A percentile compares a stretch with the other conserved stretches of the same genome.
Evolutionary conservation across 1,140 invertebrate species (phyloP).

Genomic region (Papilio helenus): DNA sequence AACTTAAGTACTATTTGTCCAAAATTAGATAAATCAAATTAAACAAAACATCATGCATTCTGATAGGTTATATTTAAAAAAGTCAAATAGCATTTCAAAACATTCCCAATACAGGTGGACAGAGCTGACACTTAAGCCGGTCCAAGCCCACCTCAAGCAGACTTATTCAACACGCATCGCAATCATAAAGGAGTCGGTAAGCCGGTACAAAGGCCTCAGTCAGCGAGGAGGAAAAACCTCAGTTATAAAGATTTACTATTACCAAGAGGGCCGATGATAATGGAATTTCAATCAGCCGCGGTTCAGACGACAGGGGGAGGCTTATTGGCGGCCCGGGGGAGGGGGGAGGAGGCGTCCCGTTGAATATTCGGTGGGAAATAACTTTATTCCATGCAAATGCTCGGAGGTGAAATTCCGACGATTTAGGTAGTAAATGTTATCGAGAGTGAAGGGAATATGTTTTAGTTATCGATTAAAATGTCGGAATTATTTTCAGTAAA

Average conservation of each 20-base stretch:
- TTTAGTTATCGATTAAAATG: neutral
- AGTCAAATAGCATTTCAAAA: no score
- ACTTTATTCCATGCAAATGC: constrained; percentile 38
- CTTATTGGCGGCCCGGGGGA: neutral
- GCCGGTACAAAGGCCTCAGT: constrained; percentile 60
- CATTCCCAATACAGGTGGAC: neutral
- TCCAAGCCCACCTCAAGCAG: constrained; percentile 42
- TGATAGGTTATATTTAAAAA: no score
- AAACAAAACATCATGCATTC: no score
- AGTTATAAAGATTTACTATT: constrained; percentile 58
- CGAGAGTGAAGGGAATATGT: neutral
- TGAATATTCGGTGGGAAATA: constrained; percentile 37
- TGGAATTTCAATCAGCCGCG: constrained; percentile 77
- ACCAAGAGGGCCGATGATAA: constrained; percentile 69
- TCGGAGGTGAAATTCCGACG: constrained; percentile 25
- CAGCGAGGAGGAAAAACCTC: constrained; percentile 62
- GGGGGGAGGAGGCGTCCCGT: neutral
- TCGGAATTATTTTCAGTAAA: neutral
- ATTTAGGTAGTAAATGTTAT: constrained; percentile 27
- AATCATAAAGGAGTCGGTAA: constrained; percentile 54
- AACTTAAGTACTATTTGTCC: no score
- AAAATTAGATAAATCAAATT: no score
- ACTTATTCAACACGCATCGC: constrained; percentile 53
- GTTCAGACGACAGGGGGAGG: constrained; percentile 37
- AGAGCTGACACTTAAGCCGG: neutral